Conservation (phyloP, 2,888 invertebrate genomes). For the Lamellibrachia satsuma region DNA sequence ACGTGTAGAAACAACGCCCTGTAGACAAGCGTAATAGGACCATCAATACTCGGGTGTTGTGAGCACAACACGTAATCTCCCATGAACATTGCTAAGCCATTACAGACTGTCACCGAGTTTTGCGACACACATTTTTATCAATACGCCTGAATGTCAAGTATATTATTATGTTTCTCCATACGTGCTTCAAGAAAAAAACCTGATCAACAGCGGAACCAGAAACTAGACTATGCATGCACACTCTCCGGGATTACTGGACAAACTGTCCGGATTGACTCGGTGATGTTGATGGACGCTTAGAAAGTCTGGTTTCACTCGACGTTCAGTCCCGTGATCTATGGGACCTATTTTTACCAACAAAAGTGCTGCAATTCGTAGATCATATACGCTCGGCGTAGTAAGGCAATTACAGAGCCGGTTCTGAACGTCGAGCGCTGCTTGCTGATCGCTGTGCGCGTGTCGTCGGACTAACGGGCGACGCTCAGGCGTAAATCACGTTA, state of each 20-base stretch:
- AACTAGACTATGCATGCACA: background rate
- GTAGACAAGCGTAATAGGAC: background rate
- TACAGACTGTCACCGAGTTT: background rate
- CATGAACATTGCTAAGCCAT: background rate
- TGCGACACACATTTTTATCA: background rate
- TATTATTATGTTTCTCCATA: background rate
- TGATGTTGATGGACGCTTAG: background rate
- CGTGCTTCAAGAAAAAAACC: background rate
- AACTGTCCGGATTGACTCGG: background rate
- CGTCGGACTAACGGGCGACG: background rate
- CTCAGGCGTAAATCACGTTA: background rate
- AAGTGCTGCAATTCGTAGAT: constrained; percentile 17
- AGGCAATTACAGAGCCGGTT: background rate
- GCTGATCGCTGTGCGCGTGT: background rate
- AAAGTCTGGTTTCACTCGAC: background rate
- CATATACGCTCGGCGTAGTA: background rate
- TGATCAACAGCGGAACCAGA: background rate
- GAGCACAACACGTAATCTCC: background rate
- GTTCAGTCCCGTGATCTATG: background rate
- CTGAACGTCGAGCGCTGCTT: background rate
- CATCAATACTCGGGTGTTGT: background rate
- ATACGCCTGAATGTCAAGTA: background rate
- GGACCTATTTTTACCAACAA: background rate
- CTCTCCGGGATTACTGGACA: background rate
- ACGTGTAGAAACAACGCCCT: background rate